Conservation (phyloP, 2,113 vertebrate species). For the Chaetorhynchus papuensis region DNA sequence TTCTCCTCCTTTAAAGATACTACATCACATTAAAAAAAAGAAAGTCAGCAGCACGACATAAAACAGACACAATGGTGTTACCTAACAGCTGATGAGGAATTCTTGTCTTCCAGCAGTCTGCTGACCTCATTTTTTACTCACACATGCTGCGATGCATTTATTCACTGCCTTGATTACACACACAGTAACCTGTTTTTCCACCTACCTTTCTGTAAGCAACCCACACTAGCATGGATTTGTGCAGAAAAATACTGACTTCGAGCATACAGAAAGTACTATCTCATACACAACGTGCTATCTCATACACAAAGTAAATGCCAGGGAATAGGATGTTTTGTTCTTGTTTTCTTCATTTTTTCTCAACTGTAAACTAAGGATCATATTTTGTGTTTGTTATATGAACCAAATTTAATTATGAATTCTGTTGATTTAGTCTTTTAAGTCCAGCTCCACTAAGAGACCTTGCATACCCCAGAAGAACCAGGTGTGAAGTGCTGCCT, state of each 20-base stretch:
- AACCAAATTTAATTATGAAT: background rate
- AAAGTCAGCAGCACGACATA: background rate
- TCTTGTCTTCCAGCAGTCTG: background rate
- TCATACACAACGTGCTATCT: background rate
- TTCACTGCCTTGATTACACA: background rate
- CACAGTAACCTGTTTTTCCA: background rate
- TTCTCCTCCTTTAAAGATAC: background rate
- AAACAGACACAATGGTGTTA: background rate
- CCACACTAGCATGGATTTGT: background rate
- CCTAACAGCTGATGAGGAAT: background rate
- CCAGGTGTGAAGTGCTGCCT: background rate
- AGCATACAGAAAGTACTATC: background rate
- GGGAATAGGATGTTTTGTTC: background rate
- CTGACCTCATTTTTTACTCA: background rate
- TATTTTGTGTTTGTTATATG: background rate
- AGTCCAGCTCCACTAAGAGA: background rate
- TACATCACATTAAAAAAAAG: background rate
- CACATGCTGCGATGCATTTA: accelerated
- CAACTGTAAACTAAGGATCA: background rate
- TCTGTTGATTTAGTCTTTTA: background rate
- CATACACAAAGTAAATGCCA: background rate
- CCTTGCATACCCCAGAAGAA: background rate
- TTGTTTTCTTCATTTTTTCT: background rate
- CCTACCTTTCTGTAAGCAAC: background rate
- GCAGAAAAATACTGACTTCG: background rate